Evolutionary conservation across 2,888 invertebrate genomes (phyloP), one percentile per base, ranked within the genome.

Genomic region (Abrostola triplasia): DNA sequence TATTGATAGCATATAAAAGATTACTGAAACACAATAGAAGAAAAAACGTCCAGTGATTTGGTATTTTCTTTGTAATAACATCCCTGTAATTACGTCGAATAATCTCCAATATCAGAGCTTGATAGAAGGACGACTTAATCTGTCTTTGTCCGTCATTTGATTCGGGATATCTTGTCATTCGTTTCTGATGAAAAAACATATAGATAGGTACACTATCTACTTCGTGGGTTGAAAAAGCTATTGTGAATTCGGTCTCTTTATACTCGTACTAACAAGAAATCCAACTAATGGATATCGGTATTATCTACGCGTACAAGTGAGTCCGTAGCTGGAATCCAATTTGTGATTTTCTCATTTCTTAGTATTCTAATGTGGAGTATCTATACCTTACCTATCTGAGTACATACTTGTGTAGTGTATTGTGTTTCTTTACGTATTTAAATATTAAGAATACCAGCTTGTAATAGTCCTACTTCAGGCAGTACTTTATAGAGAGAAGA

Each of bases 121-220:
- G n/a, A 51, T 52, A 59, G 55, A 42, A 36, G 24, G 37, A 36
- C 51, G 35, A 58, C 50, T 49, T 60, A 50, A 68, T 68, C 11
- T 48, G 36, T 74, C 74, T 68, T 24, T 53, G 55, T 71, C 57
- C 37, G 40, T 57, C 53, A 59, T 59, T 13, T 47, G 44, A 9
- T 47, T 40, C 24, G 13, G 42, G 11, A 9, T n/a, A 48, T 41
- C 47, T 41, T 58, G 62, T 44, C 54, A 44, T 58, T 44, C 9
- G 47, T 49, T 52, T 60, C 12, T 55, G 6, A n/a, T 42, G 35
- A 52, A 53, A 49, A n/a, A 50, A 69, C 69, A 50, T 12, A 37
- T 63, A 44, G 38, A 5, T 42, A n/a, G 12, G 6, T 47, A 24
- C 13, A 24, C 44, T 24, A 24, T 24, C 24, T 24, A 24, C 24